Evolutionary conservation across 2,888 invertebrate species (phyloP), one percentile per base, ranked within the genome.

Genomic region (Nematopogon swammerdamellus): DNA sequence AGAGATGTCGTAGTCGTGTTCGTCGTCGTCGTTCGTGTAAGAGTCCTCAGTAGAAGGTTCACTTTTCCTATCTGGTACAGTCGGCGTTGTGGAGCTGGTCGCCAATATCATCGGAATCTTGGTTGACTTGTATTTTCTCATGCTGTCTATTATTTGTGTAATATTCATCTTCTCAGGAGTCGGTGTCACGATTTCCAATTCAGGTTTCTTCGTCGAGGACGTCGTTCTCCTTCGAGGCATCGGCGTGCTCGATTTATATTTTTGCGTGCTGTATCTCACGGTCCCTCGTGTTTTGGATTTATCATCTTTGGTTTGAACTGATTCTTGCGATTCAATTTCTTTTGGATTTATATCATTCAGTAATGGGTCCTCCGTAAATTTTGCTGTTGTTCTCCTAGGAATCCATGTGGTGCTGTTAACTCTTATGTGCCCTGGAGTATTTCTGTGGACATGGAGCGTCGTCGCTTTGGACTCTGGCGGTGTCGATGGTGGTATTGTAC

Each of bases 231-330:
- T 64, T 25, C 59, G 53, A 46, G 62, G 50, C 51, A 60, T 66
- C 56, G 59, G 64, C 48, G 76, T 71, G 10, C 62, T 67, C 14
- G 70, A 59, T 59, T 68, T 72, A 2, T 56, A 47, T 14, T 36
- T 36, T 53, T 63, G 62, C 11, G 70, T 47, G 30, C 63, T 59
- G 49, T 65, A 79, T 54, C 65, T 63, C 1, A 75, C 65, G 58
- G 72, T 74, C 69, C 79, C 79, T 55, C 79, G 67, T 49, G 72
- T 67, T 61, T 76, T 79, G 54, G 75, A 73, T 64, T 76, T 79
- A n/a, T 70, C 71, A 60, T 77, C 76, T 60, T 75, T 74, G 17
- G 44, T 30, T 30, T 76, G 76, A 43, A 71, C 64, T 50, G 72
- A 64, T 58, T 77, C 79, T 58, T 76, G 76, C 14, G 73, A 71